phyloP scores from a whole-genome alignment of 2,113 vertebrate genomes.

The Motacilla tschutschensis region DNA sequence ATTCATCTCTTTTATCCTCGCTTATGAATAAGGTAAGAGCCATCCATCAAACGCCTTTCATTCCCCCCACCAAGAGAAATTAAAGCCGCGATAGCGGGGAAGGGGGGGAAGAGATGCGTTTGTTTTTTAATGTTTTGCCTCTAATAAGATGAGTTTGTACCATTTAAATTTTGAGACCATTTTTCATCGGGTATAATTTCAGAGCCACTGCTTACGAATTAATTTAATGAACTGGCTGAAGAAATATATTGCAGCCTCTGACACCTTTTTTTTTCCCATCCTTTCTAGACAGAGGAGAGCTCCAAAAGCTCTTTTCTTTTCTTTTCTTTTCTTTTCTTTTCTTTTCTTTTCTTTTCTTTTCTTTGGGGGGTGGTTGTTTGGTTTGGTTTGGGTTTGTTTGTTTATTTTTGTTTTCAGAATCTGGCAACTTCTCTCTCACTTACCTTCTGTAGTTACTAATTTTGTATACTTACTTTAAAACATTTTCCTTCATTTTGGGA shows the following conservation, averaged over 20 bases:
- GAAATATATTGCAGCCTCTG: conserved; percentile 93
- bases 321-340: background rate
- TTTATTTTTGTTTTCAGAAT: conserved; percentile 65
- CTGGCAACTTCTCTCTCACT: conserved; percentile 69
- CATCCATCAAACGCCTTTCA: conserved; percentile 93
- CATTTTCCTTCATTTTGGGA: conserved; percentile 5
- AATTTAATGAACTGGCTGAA: conserved; percentile 99
- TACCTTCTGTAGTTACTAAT: conserved; percentile 73
- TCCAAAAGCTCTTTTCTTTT: conserved; percentile 34
- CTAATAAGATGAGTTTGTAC: conserved; percentile 99
- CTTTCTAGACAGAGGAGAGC: conserved; percentile 72
- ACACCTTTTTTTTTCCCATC: conserved; percentile 83
- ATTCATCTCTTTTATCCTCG: conserved; percentile 99
- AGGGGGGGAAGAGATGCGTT: conserved; percentile 83
- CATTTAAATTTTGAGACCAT: conserved; percentile 99
- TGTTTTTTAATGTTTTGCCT: conserved; percentile 99
- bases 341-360: background rate
- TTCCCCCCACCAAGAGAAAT: conserved; percentile 89
- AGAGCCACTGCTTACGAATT: conserved; percentile 96
- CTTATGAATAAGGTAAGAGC: conserved; percentile 99
- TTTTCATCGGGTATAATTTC: conserved; percentile 98
- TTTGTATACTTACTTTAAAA: conserved; percentile 66
- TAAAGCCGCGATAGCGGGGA: conserved; percentile 75
- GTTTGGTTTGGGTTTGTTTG: background rate
- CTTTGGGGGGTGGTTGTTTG: background rate